Evolutionary conservation across 2,797 vertebrate species (phyloP).

Genomic region (Threskiornis aethiopicus): DNA sequence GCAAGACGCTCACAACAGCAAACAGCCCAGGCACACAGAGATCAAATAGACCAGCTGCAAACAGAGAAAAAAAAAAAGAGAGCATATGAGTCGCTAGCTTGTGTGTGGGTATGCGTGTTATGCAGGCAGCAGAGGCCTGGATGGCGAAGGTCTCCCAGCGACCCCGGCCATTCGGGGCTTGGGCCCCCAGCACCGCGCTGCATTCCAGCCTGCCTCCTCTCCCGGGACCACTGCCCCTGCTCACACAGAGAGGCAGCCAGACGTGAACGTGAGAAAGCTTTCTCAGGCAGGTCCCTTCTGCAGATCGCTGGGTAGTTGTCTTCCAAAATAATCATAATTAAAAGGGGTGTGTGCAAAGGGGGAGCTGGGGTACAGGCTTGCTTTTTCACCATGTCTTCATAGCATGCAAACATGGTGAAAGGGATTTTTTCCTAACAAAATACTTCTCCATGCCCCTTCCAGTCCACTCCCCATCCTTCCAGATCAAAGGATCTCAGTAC

Average conservation of each 20-base stretch:
- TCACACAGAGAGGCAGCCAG: conserved; percentile 77
- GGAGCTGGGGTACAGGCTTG: not conserved
- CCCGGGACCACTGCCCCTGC: conserved; percentile 55
- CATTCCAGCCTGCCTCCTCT: conserved; percentile 74
- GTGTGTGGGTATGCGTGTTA: not conserved
- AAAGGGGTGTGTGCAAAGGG: not conserved
- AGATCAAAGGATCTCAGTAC: conserved; percentile 43
- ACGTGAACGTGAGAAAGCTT: conserved; percentile 83
- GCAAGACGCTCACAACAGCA: conserved; percentile 16
- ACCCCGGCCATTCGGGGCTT: conserved; percentile 47
- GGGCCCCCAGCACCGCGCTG: conserved; percentile 54
- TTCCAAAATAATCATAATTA: conserved; percentile 19
- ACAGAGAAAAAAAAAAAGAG: not conserved
- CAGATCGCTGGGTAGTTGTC: not conserved
- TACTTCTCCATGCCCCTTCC: conserved; percentile 6
- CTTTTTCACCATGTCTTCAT: conserved; percentile 28
- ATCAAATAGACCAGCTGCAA: conserved; percentile 70
- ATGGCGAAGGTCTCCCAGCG: conserved; percentile 5
- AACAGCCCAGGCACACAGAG: conserved; percentile 53
- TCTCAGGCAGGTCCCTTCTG: conserved; percentile 66
- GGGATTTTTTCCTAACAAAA: conserved; percentile 5
- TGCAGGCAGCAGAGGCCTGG: not conserved
- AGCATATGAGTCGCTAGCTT: conserved; percentile 21
- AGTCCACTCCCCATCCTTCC: not conserved
- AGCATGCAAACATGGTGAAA: conserved; percentile 39